A percentile compares a stretch with the other conserved stretches of the same genome.
Conservation (phyloP, 2,113 vertebrate genomes). For the Arothron firmamentum region DNA sequence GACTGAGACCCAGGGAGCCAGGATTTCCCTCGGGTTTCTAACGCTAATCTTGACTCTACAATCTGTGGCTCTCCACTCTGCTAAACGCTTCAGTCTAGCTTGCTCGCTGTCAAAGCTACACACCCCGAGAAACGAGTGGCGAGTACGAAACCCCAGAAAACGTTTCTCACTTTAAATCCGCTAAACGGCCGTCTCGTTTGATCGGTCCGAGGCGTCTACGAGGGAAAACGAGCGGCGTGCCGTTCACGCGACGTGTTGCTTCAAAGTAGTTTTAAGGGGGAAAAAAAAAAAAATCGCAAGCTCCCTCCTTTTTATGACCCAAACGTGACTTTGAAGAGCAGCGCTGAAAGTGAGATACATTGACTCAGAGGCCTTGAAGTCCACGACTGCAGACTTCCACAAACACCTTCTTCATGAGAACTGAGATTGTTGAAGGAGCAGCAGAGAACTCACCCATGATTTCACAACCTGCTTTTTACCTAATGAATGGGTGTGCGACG, state of each 20-base stretch:
- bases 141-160: neutral
- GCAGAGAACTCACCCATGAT: conserved; percentile 19
- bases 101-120: conserved; percentile 8
- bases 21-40: conserved; percentile 17
- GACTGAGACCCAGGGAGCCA: conserved; percentile 17
- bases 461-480: conserved; percentile 31
- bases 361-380: conserved; percentile 33
- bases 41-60: conserved; percentile 30
- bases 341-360: too few species aligned
- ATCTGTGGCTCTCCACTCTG: conserved; percentile 35
- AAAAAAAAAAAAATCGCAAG: too few species aligned
- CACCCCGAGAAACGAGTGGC: conserved; percentile 2
- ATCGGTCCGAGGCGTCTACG: neutral
- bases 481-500: conserved; percentile 14
- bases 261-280: neutral
- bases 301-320: neutral
- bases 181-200: neutral
- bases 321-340: conserved; percentile 15
- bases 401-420: conserved; percentile 12
- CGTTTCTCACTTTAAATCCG: neutral
- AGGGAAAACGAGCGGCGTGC: neutral
- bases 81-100: conserved; percentile 11
- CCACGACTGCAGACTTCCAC: conserved; percentile 6
- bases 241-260: neutral
- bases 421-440: conserved; percentile 2